phyloP scores from a whole-genome alignment of 1,140 invertebrate species.

The Drosophila bipectinata region DNA sequence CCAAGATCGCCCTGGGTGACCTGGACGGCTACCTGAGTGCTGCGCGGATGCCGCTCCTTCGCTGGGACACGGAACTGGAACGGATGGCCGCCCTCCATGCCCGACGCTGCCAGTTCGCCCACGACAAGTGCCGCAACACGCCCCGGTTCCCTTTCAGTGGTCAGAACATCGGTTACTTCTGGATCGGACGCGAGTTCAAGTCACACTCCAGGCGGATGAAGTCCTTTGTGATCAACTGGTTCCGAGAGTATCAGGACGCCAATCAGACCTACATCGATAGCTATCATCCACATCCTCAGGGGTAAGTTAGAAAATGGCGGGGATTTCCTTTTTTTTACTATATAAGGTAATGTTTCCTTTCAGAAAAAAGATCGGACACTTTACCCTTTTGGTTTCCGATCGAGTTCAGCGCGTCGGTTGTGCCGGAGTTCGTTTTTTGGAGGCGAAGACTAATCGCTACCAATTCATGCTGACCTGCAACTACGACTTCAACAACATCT shows the following conservation, averaged over 20 bases:
- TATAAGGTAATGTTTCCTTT: too few species aligned
- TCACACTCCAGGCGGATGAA: slow-evolving; percentile 78
- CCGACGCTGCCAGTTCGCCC: slow-evolving; percentile 68
- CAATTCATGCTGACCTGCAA: slow-evolving; percentile 76
- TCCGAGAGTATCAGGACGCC: slow-evolving; percentile 70
- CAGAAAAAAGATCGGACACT: slow-evolving; percentile 78
- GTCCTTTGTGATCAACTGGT: slow-evolving; percentile 76
- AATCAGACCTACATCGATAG: slow-evolving; percentile 72
- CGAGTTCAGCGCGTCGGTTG: slow-evolving; percentile 72
- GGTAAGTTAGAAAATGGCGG: slow-evolving; percentile 43
- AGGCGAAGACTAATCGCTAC: slow-evolving; percentile 35
- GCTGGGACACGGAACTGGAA: slow-evolving; percentile 76
- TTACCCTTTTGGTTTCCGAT: slow-evolving; percentile 69
- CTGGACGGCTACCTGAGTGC: slow-evolving; percentile 64
- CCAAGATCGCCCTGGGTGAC: slow-evolving; percentile 60
- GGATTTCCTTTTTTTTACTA: too few species aligned
- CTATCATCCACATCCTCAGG: slow-evolving; percentile 65
- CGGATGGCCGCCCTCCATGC: slow-evolving; percentile 69
- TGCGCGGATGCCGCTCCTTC: slow-evolving; percentile 65
- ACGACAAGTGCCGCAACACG: slow-evolving; percentile 77
- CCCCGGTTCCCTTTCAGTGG: slow-evolving; percentile 60
- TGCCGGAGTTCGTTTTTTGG: slow-evolving; percentile 62
- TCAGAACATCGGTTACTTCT: slow-evolving; percentile 79
- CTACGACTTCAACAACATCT: slow-evolving; percentile 76
- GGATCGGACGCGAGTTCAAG: slow-evolving; percentile 74